Evolutionary conservation across 2,888 invertebrate genomes (phyloP).

Genomic region (Rutpela maculata): DNA sequence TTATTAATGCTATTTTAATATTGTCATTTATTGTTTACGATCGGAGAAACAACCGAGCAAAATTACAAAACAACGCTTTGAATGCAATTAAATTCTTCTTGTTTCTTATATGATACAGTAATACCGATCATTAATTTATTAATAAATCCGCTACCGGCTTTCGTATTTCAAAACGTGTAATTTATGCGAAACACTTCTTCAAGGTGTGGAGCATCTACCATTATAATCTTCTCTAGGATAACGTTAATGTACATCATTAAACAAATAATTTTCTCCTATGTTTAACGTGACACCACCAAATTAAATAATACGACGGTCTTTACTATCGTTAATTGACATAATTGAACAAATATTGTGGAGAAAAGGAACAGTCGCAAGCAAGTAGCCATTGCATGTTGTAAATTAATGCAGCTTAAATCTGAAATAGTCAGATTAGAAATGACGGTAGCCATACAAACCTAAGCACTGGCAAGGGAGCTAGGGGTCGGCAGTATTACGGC

Average conservation of each 20-base stretch:
- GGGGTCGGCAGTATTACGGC: too few species aligned
- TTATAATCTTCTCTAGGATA: neutral
- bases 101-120: slow-evolving; percentile 7
- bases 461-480: too few species aligned
- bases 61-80: neutral
- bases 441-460: too few species aligned
- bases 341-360: too few species aligned
- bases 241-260: neutral
- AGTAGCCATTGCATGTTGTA: too few species aligned
- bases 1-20: slow-evolving; percentile 7
- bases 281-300: neutral
- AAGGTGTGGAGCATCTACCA: neutral
- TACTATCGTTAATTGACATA: too few species aligned
- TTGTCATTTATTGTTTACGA: slow-evolving; percentile 7
- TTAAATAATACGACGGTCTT: too few species aligned
- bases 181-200: neutral
- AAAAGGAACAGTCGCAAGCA: too few species aligned
- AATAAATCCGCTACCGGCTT: slow-evolving; percentile 2
- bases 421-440: too few species aligned
- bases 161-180: slow-evolving; percentile 3
- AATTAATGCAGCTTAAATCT: too few species aligned
- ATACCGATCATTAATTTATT: slow-evolving; percentile 7
- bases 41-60: neutral
- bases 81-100: neutral
- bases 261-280: neutral